phyloP scores from a whole-genome alignment of 2,888 invertebrate species.

The Ariolimax columbianus region DNA sequence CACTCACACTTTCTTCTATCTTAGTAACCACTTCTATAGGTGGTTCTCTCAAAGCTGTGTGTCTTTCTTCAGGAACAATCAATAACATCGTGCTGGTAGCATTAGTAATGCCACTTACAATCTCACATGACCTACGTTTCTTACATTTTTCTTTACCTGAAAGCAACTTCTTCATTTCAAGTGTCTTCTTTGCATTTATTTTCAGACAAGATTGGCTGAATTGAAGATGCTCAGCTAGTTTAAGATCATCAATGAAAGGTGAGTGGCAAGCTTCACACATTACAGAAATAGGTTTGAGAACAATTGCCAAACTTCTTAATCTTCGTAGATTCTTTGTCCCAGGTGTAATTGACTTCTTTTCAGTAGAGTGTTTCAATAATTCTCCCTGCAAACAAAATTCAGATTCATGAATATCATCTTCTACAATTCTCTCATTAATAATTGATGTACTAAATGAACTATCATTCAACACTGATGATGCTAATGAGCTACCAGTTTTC shows the following conservation, averaged over 20 bases:
- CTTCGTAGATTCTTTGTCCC: background rate
- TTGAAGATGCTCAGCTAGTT: constrained; percentile 19
- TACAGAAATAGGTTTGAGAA: background rate
- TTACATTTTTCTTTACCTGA: background rate
- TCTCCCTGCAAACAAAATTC: background rate
- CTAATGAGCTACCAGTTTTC: too few species aligned
- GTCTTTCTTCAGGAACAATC: background rate
- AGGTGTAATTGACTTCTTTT: background rate
- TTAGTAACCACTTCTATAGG: background rate
- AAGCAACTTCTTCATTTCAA: too few species aligned
- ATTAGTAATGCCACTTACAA: background rate
- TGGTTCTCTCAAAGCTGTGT: background rate
- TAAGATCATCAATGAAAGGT: constrained; percentile 2
- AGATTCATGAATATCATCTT: background rate
- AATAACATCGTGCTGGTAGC: background rate
- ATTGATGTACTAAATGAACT: background rate
- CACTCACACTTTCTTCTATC: background rate
- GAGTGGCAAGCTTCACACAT: constrained; percentile 16
- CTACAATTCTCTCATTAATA: background rate
- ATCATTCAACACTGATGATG: background rate
- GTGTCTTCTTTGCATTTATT: background rate
- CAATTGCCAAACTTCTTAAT: background rate
- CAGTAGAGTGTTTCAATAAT: background rate
- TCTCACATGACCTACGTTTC: constrained; percentile 5
- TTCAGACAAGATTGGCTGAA: background rate